Conservation (phyloP, 1,140 invertebrate genomes). For the Ganaspis sp. region DNA sequence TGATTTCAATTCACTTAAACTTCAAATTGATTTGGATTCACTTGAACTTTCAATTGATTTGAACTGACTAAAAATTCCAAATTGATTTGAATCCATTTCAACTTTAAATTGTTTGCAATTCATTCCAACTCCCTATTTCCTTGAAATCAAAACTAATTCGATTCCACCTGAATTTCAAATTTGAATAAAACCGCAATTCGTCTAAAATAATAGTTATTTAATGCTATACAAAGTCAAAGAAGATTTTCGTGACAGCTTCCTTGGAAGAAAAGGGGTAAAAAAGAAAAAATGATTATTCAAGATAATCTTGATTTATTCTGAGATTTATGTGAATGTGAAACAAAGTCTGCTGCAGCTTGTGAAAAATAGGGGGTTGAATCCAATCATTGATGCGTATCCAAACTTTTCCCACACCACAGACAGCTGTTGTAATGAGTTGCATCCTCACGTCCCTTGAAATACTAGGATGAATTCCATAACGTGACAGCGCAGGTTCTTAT, state of each 20-base stretch:
- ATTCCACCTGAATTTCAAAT: too few relatives aligned
- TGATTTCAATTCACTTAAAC: too few relatives aligned
- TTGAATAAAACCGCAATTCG: too few relatives aligned
- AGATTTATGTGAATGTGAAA: conserved; percentile 24
- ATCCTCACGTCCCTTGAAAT: conserved; percentile 68
- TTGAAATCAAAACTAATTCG: too few relatives aligned
- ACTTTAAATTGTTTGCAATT: too few relatives aligned
- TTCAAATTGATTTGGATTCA: too few relatives aligned
- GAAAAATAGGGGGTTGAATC: conserved; percentile 34
- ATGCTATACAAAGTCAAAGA: not conserved
- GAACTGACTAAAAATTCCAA: too few relatives aligned
- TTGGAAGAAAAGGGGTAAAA: not conserved
- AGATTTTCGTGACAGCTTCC: not conserved
- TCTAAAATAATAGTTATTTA: too few relatives aligned
- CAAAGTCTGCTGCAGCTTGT: conserved; percentile 13
- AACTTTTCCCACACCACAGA: conserved; percentile 71
- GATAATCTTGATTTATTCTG: conserved; percentile 11
- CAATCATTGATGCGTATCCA: conserved; percentile 52
- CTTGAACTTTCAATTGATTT: too few relatives aligned
- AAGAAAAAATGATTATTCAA: not conserved
- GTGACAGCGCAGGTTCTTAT: conserved; percentile 72
- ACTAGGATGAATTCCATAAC: conserved; percentile 49
- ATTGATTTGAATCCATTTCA: too few relatives aligned
- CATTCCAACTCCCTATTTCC: too few relatives aligned
- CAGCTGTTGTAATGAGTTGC: conserved; percentile 76